Conservation (phyloP, 2,797 vertebrate genomes). For the Schizothorax lantsangensis region DNA sequence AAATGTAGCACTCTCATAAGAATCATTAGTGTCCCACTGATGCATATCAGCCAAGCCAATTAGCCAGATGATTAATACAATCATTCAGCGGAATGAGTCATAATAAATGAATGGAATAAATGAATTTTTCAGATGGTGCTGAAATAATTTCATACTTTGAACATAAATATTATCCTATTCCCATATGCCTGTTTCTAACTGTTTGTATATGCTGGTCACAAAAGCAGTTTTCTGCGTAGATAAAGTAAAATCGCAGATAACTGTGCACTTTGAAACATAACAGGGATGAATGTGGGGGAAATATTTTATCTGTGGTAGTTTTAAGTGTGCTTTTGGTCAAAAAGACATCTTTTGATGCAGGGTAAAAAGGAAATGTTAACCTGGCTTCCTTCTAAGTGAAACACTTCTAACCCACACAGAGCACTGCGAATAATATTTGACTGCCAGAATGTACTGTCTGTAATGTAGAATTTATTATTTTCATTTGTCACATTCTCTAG, state of each 20-base stretch:
- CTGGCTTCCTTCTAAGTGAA: not conserved
- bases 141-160: constrained; percentile 52
- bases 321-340: not conserved
- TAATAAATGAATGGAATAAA: constrained; percentile 45
- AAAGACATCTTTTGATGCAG: constrained; percentile 3
- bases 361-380: not conserved
- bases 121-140: constrained; percentile 47
- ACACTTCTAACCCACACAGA: not conserved
- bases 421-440: not conserved
- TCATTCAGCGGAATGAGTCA: constrained; percentile 49
- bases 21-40: constrained; percentile 55
- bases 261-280: not conserved
- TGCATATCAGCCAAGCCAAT: constrained; percentile 39
- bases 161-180: constrained; percentile 48
- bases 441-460: constrained; percentile 2
- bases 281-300: not conserved
- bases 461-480: constrained; percentile 7
- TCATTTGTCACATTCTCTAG: not conserved
- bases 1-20: constrained; percentile 55
- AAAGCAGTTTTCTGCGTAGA: constrained; percentile 35
- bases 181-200: constrained; percentile 50
- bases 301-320: not conserved
- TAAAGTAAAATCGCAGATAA: not conserved
- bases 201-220: constrained; percentile 51
- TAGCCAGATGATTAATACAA: constrained; percentile 53